These are phyloP conservation scores for Clunio marinus DNA, from an alignment of 2,888 invertebrate genomes.

Conservation along the genomic window DNA sequence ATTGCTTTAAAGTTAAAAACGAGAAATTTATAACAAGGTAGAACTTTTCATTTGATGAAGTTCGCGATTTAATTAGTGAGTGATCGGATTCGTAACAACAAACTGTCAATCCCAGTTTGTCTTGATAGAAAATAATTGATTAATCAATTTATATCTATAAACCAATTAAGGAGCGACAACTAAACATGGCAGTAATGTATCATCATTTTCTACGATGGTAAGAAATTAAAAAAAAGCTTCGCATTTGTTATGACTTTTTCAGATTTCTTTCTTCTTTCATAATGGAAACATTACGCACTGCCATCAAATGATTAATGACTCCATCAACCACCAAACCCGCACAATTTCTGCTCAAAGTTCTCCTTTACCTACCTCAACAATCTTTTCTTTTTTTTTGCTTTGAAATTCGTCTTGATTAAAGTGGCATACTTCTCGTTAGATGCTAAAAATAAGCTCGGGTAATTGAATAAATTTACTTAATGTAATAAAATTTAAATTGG, in stretches of 20 bases:
- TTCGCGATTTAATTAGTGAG: too few relatives aligned
- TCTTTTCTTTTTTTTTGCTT: neutral
- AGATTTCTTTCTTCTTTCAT: neutral
- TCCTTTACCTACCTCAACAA: slow-evolving; percentile 34
- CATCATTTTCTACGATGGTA: neutral
- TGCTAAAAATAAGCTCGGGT: slow-evolving; percentile 27
- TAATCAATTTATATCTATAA: neutral
- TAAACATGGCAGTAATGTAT: neutral
- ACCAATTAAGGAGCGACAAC: slow-evolving; percentile 12
- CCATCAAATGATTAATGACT: slow-evolving; percentile 11
- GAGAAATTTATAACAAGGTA: too few relatives aligned
- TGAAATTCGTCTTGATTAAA: slow-evolving; percentile 15
- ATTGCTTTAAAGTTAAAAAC: too few relatives aligned
- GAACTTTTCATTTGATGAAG: too few relatives aligned
- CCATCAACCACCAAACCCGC: neutral
- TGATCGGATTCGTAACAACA: neutral
- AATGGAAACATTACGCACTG: slow-evolving; percentile 1
- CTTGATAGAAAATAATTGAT: neutral
- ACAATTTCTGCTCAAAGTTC: neutral
- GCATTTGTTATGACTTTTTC: too few relatives aligned
- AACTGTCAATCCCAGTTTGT: neutral
- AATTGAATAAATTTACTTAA: slow-evolving; percentile 34
- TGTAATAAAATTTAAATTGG: slow-evolving; percentile 28
- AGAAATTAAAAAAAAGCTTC: too few relatives aligned
- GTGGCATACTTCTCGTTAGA: slow-evolving; percentile 6